These are phyloP conservation scores for Phoxinus dragarum DNA, from an alignment of 2,797 vertebrate genomes.

Conservation along the genomic window DNA sequence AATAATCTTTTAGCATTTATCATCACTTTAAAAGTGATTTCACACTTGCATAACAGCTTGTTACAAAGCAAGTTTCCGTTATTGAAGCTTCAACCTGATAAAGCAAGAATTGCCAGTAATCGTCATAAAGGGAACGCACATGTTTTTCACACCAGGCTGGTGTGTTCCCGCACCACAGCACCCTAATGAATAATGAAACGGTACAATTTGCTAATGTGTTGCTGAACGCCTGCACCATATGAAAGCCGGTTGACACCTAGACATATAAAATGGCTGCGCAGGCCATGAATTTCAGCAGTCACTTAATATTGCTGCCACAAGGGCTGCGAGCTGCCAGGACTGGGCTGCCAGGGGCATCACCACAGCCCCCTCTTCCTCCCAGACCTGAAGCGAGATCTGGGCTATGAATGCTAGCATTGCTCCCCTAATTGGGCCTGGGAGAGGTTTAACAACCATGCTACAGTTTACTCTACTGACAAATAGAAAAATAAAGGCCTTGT, in stretches of 20 bases:
- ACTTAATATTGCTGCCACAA: conserved; percentile 88
- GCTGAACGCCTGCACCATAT: conserved; percentile 59
- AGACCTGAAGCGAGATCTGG: conserved; percentile 71
- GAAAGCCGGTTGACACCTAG: conserved; percentile 89
- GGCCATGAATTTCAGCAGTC: conserved; percentile 90
- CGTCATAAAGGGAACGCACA: conserved; percentile 71
- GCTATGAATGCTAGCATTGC: conserved; percentile 94
- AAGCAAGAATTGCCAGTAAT: not conserved
- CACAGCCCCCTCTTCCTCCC: conserved; percentile 68
- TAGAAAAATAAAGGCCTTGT: conserved; percentile 95
- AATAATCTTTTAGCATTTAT: not conserved
- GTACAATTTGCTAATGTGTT: conserved; percentile 60
- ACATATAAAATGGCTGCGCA: conserved; percentile 84
- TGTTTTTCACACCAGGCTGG: conserved; percentile 64
- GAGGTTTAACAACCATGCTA: conserved; percentile 92
- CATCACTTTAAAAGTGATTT: conserved; percentile 7
- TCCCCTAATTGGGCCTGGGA: conserved; percentile 91
- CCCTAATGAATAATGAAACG: conserved; percentile 60
- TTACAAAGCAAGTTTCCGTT: not conserved
- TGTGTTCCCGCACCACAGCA: conserved; percentile 35
- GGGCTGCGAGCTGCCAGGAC: conserved; percentile 83
- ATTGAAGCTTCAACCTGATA: conserved; percentile 6
- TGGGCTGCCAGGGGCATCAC: conserved; percentile 83
- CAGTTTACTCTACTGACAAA: conserved; percentile 90
- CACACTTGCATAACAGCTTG: conserved; percentile 31